Conservation (phyloP, 2,797 vertebrate species). For the Delichon dasypus region DNA sequence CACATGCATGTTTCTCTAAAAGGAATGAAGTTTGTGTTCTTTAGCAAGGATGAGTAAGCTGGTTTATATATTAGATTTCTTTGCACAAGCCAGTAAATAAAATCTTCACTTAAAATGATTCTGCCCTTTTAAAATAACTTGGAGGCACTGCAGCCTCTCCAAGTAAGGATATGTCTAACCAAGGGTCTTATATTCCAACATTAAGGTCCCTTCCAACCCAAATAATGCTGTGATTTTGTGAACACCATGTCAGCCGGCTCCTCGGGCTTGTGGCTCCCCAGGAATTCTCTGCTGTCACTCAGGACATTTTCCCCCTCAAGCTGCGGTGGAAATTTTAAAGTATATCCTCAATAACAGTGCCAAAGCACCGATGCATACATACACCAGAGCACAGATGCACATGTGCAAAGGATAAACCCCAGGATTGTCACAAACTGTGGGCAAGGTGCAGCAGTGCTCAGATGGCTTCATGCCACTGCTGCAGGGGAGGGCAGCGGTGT, state of each 20-base stretch:
- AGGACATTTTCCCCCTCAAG: neutral
- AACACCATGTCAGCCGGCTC: neutral
- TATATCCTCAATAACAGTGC: neutral
- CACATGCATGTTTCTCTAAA: neutral
- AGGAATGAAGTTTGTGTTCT: conserved; percentile 13
- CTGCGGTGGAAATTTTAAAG: neutral
- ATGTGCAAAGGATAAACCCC: neutral
- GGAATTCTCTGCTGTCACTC: neutral
- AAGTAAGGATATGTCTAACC: conserved; percentile 28
- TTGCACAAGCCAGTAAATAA: neutral
- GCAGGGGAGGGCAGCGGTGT: neutral
- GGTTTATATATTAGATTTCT: neutral
- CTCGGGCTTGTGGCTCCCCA: neutral
- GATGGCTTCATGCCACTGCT: neutral
- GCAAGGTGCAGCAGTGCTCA: neutral
- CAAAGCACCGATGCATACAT: neutral
- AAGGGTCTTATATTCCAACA: neutral
- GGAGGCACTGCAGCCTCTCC: neutral
- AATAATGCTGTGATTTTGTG: neutral
- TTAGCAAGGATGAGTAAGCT: neutral
- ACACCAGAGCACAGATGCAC: neutral
- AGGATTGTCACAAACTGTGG: neutral
- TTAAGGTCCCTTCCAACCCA: neutral
- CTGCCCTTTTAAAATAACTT: conserved; percentile 15
- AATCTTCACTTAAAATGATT: neutral